Conservation (phyloP, 2,113 vertebrate species). For the Chaetorhynchus papuensis region DNA sequence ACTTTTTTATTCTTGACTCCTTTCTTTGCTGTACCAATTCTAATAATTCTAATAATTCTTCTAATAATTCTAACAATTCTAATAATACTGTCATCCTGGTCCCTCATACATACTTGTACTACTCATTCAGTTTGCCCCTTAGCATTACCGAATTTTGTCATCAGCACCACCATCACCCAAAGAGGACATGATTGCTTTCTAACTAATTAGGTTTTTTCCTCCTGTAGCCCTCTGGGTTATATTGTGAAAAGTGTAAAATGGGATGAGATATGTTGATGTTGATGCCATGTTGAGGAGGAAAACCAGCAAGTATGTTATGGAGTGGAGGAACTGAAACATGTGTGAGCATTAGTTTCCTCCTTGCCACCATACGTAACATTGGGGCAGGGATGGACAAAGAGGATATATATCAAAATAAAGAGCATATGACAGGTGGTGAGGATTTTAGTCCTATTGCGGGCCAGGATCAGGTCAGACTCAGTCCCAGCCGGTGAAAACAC, state of each 20-base stretch:
- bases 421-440: too few species aligned
- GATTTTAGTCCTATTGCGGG: neutral
- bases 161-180: neutral
- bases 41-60: neutral
- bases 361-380: neutral
- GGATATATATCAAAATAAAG: neutral
- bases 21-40: neutral
- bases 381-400: neutral
- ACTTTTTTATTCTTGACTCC: neutral
- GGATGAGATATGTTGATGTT: neutral
- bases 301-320: neutral
- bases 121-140: neutral
- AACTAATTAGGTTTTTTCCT: neutral
- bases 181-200: neutral
- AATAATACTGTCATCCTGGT: accelerated
- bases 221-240: neutral
- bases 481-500: neutral
- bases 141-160: neutral
- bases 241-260: neutral
- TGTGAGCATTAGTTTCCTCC: neutral
- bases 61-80: too few species aligned
- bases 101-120: neutral
- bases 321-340: neutral
- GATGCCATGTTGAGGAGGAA: neutral
- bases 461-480: neutral